These are phyloP conservation scores for Syritta pipiens DNA, from an alignment of 2,888 invertebrate genomes.

Conservation along the genomic window DNA sequence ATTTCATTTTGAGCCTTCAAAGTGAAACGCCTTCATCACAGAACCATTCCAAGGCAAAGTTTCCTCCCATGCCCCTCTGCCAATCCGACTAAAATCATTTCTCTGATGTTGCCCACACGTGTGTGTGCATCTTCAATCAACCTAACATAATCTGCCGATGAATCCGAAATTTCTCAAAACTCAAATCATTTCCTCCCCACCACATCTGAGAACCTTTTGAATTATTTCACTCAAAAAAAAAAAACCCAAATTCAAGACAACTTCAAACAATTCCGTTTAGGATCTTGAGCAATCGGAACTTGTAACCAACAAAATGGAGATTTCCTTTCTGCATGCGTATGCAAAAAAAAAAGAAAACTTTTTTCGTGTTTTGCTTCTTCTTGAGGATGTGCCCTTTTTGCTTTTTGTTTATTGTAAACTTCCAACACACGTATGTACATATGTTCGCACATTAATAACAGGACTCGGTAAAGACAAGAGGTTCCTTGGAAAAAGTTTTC, in stretches of 20 bases:
- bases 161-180: constrained; percentile 8
- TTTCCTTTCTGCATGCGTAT: constrained; percentile 48
- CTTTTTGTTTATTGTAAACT: constrained; percentile 20
- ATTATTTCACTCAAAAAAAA: constrained; percentile 10
- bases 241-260: constrained; percentile 24
- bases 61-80: not conserved
- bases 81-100: no score
- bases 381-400: constrained; percentile 31
- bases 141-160: not conserved
- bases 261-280: constrained; percentile 35
- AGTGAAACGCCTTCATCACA: no score
- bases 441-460: constrained; percentile 31
- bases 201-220: not conserved
- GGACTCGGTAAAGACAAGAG: not conserved
- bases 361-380: not conserved
- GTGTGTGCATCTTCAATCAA: constrained; percentile 17
- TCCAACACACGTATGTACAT: constrained; percentile 15
- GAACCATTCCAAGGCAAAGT: no score
- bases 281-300: constrained; percentile 50
- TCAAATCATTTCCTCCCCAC: not conserved
- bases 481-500: constrained; percentile 46
- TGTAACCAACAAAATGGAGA: constrained; percentile 53
- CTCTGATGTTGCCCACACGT: no score
- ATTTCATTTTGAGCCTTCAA: no score
- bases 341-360: constrained; percentile 23